Percentiles rank a stretch among this genome's conserved stretches.
Conservation (phyloP, 2,888 invertebrate genomes). For the Rhimphoctona megacephalus region DNA sequence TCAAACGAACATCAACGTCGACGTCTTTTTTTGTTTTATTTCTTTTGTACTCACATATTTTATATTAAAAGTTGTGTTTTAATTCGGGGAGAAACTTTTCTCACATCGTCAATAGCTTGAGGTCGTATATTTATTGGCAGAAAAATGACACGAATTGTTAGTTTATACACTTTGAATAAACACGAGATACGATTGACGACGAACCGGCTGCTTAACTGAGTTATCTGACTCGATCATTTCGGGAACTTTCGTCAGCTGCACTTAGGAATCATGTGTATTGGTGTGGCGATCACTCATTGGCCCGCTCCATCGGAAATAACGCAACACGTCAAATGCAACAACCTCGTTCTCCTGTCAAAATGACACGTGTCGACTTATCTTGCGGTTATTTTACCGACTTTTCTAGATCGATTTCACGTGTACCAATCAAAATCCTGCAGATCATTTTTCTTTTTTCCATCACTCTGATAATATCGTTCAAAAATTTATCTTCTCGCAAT, state of each 20-base stretch:
- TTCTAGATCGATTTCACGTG: neutral
- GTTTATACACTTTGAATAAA: slow-evolving; percentile 35
- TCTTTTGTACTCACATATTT: slow-evolving; percentile 11
- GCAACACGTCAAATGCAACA: slow-evolving; percentile 2
- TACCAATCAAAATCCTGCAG: neutral
- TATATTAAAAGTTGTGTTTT: neutral
- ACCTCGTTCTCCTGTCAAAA: slow-evolving; percentile 27
- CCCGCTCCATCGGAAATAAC: neutral
- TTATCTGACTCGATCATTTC: slow-evolving; percentile 49
- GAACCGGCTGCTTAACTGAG: slow-evolving; percentile 59
- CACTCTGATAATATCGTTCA: neutral
- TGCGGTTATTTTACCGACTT: slow-evolving; percentile 9
- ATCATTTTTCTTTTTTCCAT: neutral
- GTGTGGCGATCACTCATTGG: slow-evolving; percentile 82
- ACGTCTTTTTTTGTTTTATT: slow-evolving; percentile 2
- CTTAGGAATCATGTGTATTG: slow-evolving; percentile 75
- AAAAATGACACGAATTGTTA: neutral
- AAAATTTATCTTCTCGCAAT: neutral
- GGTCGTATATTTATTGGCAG: neutral
- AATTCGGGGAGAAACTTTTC: neutral
- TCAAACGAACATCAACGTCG: slow-evolving; percentile 7
- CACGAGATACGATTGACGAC: slow-evolving; percentile 28
- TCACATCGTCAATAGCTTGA: neutral
- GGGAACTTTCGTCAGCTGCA: slow-evolving; percentile 59
- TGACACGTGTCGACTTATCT: slow-evolving; percentile 8